These are phyloP conservation scores for Bergia sp. DNA, from an alignment of 92 coral and sea anemone genomes.

Conservation along the genomic window DNA sequence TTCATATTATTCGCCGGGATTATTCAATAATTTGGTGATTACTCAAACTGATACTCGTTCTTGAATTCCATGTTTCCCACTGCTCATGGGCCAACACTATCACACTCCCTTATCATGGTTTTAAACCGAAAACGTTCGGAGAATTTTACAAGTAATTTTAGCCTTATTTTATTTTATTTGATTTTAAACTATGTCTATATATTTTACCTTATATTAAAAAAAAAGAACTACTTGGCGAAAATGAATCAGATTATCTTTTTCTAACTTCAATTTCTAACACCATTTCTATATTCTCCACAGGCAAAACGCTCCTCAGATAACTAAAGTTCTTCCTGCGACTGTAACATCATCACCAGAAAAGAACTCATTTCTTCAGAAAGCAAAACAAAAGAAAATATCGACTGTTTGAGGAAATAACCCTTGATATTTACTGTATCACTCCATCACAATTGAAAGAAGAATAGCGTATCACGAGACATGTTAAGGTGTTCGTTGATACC, in stretches of 20 bases:
- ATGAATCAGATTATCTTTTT: neutral
- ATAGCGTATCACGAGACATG: neutral
- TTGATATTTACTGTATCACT: neutral
- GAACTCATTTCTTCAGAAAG: neutral
- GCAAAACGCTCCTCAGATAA: neutral
- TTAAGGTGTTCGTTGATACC: neutral
- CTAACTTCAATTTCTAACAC: neutral
- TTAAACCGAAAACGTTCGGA: too few species aligned
- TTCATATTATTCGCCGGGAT: too few species aligned
- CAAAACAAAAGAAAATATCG: slow-evolving; percentile 22
- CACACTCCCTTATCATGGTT: too few species aligned
- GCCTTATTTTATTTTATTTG: too few species aligned
- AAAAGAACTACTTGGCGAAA: neutral
- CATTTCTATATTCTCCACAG: neutral
- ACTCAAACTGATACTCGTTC: too few species aligned
- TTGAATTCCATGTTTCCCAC: too few species aligned
- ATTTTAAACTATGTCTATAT: too few species aligned
- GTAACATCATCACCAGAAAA: neutral
- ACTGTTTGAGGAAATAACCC: slow-evolving; percentile 2
- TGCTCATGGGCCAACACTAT: too few species aligned
- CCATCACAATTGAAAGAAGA: neutral
- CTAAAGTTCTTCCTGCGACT: neutral
- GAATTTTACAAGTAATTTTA: too few species aligned
- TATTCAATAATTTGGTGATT: too few species aligned
- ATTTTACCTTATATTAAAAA: too few species aligned